Evolutionary conservation across 1,140 invertebrate genomes (phyloP), one percentile per base, ranked within the genome.

Genomic region (Hyles euphorbiae): DNA sequence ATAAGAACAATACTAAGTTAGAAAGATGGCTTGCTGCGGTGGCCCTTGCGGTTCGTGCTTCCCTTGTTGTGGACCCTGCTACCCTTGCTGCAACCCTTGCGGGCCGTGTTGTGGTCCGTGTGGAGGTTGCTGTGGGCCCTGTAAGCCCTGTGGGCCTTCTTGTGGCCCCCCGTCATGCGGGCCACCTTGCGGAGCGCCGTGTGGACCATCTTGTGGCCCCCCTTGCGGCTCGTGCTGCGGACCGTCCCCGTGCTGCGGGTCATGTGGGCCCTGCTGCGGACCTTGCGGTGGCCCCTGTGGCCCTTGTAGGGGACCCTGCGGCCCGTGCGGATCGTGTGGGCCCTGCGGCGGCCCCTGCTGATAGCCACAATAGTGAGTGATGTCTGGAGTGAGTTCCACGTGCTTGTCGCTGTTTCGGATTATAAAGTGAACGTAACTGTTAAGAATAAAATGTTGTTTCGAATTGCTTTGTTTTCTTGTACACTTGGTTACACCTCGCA

Each of bases 21-120:
- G 34, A 65, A 52, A 63, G 22, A 79, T 79, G 74, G 53, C 67
- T 50, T 78, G 71, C 40, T 62, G 60, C 43, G 54, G 60, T 0
- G 36, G 36, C 8, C 63, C 68, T 3, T 61, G 70, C 43, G 55
- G 61, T 4, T 66, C 68, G 1, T 50, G 58, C n/a, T 72, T 63
- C 34, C 60, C 60, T 57, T 46, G 53, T 2, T 56, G 64, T 34
- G 56, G 61, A 57, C 44, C 56, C 69, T n/a, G 56, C 47, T 62
- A 60, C 12, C 62, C 64, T 12, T 67, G 66, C 61, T 62, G 64
- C 12, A 54, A 62, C 7, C 58, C 63, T 3, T 66, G 60, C 12
- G 53, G 55, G 0, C 60, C 65, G 7, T 63, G 66, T 45, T 62
- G 60, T 45, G 54, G 60, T 0, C 63, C 68, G 1, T 61, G 70